These are phyloP conservation scores for Sicus ferrugineus DNA, from an alignment of 2,888 invertebrate species.

Conservation along the genomic window DNA sequence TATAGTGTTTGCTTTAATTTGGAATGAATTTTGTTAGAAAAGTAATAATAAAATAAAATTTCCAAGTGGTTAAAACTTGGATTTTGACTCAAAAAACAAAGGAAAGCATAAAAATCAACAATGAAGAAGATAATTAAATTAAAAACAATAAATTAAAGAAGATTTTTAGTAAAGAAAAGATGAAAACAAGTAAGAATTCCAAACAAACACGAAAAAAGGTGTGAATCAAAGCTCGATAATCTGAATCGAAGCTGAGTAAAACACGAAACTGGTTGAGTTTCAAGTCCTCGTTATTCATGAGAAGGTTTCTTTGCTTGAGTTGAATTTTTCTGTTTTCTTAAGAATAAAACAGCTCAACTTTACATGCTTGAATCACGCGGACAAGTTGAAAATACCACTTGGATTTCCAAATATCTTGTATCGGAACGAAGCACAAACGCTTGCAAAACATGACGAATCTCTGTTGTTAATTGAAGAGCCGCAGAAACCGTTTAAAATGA, in stretches of 20 bases:
- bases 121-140: background rate
- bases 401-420: background rate
- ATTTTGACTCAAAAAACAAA: background rate
- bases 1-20: too few species aligned
- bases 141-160: background rate
- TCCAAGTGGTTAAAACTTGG: background rate
- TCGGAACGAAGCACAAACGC: background rate
- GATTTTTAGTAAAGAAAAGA: background rate
- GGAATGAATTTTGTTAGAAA: too few species aligned
- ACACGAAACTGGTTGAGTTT: background rate
- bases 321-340: background rate
- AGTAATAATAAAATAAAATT: background rate
- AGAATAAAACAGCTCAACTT: background rate
- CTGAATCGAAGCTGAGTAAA: too few species aligned
- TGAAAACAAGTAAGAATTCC: background rate
- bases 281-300: background rate
- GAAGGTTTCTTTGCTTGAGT: background rate
- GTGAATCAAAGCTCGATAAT: background rate
- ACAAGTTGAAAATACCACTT: background rate
- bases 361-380: background rate
- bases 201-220: background rate
- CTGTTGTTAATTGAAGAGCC: background rate
- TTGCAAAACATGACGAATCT: slow-evolving; percentile 13
- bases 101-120: slow-evolving; percentile 4
- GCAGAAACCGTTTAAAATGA: background rate